Base-by-base conservation (phyloP, 2,888 invertebrate genomes). In the Cosmia trapezina region DNA sequence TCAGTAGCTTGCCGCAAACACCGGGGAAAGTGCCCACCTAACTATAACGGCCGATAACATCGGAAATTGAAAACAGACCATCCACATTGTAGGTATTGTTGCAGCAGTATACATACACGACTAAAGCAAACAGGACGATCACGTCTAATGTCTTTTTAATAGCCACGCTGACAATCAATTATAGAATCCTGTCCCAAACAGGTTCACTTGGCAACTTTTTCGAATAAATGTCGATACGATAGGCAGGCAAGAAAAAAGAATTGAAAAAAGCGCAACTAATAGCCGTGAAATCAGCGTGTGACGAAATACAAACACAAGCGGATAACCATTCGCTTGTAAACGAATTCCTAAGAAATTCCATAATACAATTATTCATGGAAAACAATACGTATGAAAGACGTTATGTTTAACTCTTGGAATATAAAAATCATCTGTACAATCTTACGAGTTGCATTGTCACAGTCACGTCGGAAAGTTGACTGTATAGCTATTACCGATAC, bases 401-500 rank as follows among this genome's bases (percentile, higher is more conserved):
- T 54, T 54, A 54, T 68, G 41, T 62, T 65, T 64, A 72, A 63
- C 65, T 73, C 57, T 70, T 56, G 61, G 67, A 78, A 84, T 75
- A 73, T 70, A 71, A 75, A 84, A 78, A 78, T 78, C 62, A 76
- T 86, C 73, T 61, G 41, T 28, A 81, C 73, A 80, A 80, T 84
- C 68, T 71, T 81, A 76, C 62, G 73, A 80, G 87, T 85, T 89
- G 93, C 92, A 93, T 95, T 94, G 94, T 95, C 92, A 94, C 87
- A 93, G 94, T 94, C 96, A 95, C 94, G 94, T 92, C 91, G 92
- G 88, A 90, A 85, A 86, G 86, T 85, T 86, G 86, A 77, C 89
- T 86, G 85, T 80, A 90, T 88, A 90, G 89, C 91, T 90, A 94
- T 94, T 94, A 94, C 91, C 91, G 88, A 94, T 70, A 70, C 69